phyloP scores from a whole-genome alignment of 2,797 vertebrate species.

The Scomberomorus guttatus region DNA sequence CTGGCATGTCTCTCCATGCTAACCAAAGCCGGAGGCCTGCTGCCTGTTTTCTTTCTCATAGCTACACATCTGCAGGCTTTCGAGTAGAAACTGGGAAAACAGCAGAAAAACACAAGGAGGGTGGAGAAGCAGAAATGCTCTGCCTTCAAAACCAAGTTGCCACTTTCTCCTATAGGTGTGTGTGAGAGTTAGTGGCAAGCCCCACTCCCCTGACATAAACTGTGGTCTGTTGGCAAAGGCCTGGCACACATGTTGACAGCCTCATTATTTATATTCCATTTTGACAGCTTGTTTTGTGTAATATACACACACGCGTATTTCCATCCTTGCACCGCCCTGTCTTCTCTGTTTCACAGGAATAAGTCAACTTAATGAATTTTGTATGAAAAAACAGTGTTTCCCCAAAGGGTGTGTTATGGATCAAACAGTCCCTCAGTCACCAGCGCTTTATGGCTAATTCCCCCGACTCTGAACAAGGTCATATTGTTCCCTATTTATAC shows the following conservation, averaged over 20 bases:
- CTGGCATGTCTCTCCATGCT: constrained; percentile 75
- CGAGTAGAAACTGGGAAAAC: constrained; percentile 60
- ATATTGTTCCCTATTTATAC: constrained; percentile 75
- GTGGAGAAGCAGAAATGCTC: constrained; percentile 30
- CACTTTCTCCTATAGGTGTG: constrained; percentile 51
- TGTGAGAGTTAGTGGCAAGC: constrained; percentile 58
- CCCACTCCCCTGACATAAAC: constrained; percentile 65
- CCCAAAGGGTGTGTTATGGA: constrained; percentile 66
- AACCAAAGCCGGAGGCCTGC: constrained; percentile 73
- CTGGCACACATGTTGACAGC: constrained; percentile 74
- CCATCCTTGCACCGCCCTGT: constrained; percentile 54
- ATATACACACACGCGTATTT: constrained; percentile 69
- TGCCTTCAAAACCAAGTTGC: constrained; percentile 61
- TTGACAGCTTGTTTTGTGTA: constrained; percentile 79
- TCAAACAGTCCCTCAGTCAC: constrained; percentile 75
- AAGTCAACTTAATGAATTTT: constrained; percentile 77
- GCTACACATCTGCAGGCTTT: constrained; percentile 76
- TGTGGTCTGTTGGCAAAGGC: constrained; percentile 69
- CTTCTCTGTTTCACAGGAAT: constrained; percentile 69
- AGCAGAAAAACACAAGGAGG: constrained; percentile 53
- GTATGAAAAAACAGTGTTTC: constrained; percentile 69
- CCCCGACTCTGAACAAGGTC: constrained; percentile 66
- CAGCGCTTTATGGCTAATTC: constrained; percentile 59
- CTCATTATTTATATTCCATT: constrained; percentile 74
- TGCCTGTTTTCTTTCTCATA: constrained; percentile 80